Percentiles rank a stretch among this genome's conserved stretches.
Conservation (phyloP, 2,113 vertebrate genomes). For the Sterna hirundo region DNA sequence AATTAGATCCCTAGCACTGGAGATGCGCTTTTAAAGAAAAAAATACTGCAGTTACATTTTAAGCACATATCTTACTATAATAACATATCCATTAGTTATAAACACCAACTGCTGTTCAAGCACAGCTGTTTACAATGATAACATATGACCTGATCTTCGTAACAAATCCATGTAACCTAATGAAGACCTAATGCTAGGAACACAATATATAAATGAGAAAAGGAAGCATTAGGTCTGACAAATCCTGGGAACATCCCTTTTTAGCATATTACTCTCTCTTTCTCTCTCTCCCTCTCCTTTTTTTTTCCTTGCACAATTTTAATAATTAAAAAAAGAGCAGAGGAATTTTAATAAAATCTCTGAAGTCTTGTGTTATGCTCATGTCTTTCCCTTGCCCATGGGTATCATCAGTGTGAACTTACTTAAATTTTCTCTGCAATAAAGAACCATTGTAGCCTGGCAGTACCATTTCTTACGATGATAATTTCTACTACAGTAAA, state of each 20-base stretch:
- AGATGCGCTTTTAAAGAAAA: neutral
- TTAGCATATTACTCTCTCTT: neutral
- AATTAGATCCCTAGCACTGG: neutral
- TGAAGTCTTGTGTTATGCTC: neutral
- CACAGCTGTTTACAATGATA: neutral
- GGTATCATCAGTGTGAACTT: neutral
- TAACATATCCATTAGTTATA: neutral
- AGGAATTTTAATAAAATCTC: neutral
- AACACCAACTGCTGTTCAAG: neutral
- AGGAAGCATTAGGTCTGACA: neutral
- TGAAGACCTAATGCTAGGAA: neutral
- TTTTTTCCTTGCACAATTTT: neutral
- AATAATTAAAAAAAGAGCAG: neutral
- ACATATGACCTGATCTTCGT: neutral
- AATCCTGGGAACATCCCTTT: neutral
- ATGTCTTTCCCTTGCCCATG: neutral
- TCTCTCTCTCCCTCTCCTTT: neutral
- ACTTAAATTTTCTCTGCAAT: neutral
- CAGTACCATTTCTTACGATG: neutral
- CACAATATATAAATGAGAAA: neutral
- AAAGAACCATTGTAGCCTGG: neutral
- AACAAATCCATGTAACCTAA: neutral
- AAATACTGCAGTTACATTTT: neutral
- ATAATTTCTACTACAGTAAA: neutral
- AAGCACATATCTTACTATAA: neutral